These are phyloP conservation scores for Tetramorium simillimum DNA, from an alignment of 1,140 invertebrate species.

Conservation along the genomic window DNA sequence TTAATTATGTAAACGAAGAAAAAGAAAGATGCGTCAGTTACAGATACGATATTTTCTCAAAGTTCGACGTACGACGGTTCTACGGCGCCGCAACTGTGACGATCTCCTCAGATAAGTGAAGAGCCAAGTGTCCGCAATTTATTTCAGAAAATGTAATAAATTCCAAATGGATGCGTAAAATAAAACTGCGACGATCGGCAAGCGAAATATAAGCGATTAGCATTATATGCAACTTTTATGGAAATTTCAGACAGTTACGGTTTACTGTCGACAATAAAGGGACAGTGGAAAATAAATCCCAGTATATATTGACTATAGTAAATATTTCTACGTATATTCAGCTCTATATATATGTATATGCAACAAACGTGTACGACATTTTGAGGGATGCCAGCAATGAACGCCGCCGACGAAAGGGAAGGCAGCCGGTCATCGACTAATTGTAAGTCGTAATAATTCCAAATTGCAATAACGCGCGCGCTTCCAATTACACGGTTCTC, in stretches of 20 bases:
- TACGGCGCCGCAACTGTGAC: neutral
- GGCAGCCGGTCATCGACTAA: constrained; percentile 48
- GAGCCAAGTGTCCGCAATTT: neutral
- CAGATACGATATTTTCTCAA: neutral
- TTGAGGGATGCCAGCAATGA: constrained; percentile 15
- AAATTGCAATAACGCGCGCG: constrained; percentile 58
- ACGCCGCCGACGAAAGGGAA: constrained; percentile 5
- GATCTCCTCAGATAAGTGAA: neutral
- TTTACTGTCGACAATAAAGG: constrained; percentile 27
- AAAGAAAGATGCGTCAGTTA: neutral
- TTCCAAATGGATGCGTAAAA: neutral
- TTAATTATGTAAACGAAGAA: neutral
- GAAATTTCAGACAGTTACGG: constrained; percentile 44
- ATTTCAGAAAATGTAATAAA: neutral
- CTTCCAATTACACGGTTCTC: constrained; percentile 53
- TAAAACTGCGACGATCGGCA: constrained; percentile 6
- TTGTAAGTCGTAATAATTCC: constrained; percentile 60
- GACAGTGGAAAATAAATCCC: constrained; percentile 16
- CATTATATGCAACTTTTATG: constrained; percentile 27
- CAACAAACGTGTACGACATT: neutral
- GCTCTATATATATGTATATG: neutral
- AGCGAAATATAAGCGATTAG: neutral
- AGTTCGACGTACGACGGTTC: neutral
- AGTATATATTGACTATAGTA: constrained; percentile 12
- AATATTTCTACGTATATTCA: neutral